These are phyloP conservation scores for Oscheius sp. DNA, from an alignment of 2,888 invertebrate genomes.

Conservation along the genomic window DNA sequence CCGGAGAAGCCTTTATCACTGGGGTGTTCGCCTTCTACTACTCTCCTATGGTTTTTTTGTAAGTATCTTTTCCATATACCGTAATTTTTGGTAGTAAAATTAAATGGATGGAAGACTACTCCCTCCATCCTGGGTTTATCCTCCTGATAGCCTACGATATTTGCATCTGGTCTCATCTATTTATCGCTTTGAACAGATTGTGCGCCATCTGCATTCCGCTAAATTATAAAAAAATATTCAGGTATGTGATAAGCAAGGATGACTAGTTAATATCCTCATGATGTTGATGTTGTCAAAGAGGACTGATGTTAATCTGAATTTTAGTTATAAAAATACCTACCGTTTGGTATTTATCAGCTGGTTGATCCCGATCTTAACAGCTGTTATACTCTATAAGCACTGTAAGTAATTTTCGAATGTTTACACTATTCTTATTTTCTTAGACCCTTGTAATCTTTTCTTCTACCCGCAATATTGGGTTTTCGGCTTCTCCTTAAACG, in stretches of 20 bases:
- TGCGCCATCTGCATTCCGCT: conserved; percentile 29
- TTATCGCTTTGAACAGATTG: conserved; percentile 25
- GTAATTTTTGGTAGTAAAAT: not conserved
- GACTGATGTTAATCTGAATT: too few species aligned
- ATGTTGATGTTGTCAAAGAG: too few species aligned
- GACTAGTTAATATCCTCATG: too few species aligned
- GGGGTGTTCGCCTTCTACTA: conserved; percentile 40
- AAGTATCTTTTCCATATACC: not conserved
- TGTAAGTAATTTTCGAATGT: not conserved
- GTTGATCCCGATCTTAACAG: conserved; percentile 15
- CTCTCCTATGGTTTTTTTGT: conserved; percentile 39
- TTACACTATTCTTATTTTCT: not conserved
- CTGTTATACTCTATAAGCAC: conserved; percentile 21
- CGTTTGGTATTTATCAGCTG: conserved; percentile 9
- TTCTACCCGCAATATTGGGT: not conserved
- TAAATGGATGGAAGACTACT: conserved; percentile 5
- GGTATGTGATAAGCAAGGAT: not conserved
- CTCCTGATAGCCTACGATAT: conserved; percentile 26
- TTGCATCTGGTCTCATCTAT: conserved; percentile 28
- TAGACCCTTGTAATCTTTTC: conserved; percentile 7
- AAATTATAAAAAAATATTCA: conserved; percentile 18
- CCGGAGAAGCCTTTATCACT: conserved; percentile 44
- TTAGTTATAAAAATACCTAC: conserved; percentile 11
- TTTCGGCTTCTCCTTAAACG: conserved; percentile 3
- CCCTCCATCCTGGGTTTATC: conserved; percentile 21